phyloP scores from a whole-genome alignment of 2,888 invertebrate genomes.

The Chrysodeixis includens region DNA sequence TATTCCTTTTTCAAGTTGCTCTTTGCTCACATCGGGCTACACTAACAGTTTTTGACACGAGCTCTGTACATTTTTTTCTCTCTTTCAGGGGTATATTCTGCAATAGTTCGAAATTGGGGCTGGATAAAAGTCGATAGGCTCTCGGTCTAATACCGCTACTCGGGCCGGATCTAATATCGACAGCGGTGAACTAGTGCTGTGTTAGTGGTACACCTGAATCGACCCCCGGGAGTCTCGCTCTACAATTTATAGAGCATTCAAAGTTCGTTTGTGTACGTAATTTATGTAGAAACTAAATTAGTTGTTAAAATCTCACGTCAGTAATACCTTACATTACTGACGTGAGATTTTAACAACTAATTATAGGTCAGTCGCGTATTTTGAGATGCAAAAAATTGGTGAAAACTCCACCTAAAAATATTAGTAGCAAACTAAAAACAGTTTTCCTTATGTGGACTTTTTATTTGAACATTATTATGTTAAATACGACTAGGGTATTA shows the following conservation, averaged over 20 bases:
- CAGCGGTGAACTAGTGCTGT: neutral
- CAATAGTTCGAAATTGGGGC: conserved; percentile 18
- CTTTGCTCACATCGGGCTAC: neutral
- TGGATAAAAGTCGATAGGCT: conserved; percentile 8
- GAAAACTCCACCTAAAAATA: neutral
- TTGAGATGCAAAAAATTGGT: too few species aligned
- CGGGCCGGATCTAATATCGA: neutral
- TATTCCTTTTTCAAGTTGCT: neutral
- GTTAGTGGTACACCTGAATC: neutral
- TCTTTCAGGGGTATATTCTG: neutral
- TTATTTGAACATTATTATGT: too few species aligned
- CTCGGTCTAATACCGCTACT: conserved; percentile 8
- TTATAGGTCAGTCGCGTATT: too few species aligned
- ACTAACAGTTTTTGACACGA: neutral
- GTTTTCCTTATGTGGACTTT: too few species aligned
- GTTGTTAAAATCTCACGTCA: too few species aligned
- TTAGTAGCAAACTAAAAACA: neutral
- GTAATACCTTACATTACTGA: too few species aligned
- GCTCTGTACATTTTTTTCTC: conserved; percentile 8
- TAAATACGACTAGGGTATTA: too few species aligned
- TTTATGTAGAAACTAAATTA: neutral
- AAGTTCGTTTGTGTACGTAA: neutral
- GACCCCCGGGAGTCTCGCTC: neutral
- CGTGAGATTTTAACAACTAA: too few species aligned
- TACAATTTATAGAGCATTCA: neutral